These are phyloP conservation scores for Vulpes vulpes DNA, from an alignment of 2,113 vertebrate genomes.

Conservation along the genomic window DNA sequence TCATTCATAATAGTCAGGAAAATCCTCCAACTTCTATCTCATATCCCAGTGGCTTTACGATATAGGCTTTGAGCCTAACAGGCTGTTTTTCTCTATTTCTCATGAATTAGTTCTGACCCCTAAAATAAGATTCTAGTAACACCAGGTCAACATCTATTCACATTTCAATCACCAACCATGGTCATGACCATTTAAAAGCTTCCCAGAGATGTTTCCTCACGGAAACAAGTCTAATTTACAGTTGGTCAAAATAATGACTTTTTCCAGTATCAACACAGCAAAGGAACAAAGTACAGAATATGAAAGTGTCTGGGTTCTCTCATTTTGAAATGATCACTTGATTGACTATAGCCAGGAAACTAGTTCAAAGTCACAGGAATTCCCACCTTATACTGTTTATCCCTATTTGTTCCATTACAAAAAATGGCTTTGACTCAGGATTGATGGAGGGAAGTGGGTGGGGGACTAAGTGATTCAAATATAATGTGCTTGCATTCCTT, in stretches of 20 bases:
- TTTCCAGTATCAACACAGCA: neutral
- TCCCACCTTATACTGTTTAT: neutral
- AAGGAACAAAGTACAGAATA: neutral
- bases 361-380: constrained; percentile 14
- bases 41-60: neutral
- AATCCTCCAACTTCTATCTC: neutral
- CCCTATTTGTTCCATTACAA: neutral
- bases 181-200: neutral
- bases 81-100: constrained; percentile 1
- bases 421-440: neutral
- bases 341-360: neutral
- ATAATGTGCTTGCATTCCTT: neutral
- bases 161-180: neutral
- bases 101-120: neutral
- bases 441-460: neutral
- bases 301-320: neutral
- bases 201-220: neutral
- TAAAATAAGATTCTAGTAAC: constrained; percentile 47
- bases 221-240: constrained; percentile 14
- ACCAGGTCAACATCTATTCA: constrained; percentile 40
- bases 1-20: neutral
- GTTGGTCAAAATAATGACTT: neutral
- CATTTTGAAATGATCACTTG: neutral
- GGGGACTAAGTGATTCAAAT: neutral
- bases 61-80: neutral